Conservation (phyloP, 1,140 invertebrate genomes). For the Probaryconus sp. region DNA sequence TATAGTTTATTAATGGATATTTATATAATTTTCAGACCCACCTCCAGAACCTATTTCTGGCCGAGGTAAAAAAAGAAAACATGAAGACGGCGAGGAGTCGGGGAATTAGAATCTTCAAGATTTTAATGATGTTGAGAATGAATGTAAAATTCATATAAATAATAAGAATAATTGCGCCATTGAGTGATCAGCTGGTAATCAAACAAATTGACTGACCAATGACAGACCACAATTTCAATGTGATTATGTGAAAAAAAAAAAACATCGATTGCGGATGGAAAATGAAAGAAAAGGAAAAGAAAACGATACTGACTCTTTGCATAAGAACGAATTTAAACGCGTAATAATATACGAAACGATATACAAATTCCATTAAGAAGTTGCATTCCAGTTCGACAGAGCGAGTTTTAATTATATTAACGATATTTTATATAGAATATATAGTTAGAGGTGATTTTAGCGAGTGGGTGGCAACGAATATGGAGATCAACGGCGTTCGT, state of each 20-base stretch:
- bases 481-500: constrained; percentile 62
- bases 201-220: constrained; percentile 78
- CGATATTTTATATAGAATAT: constrained; percentile 79
- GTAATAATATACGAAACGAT: constrained; percentile 18
- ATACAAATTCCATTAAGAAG: constrained; percentile 69
- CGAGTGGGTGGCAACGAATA: constrained; percentile 68
- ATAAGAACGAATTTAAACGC: constrained; percentile 11
- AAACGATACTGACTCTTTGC: constrained; percentile 54
- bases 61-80: constrained; percentile 86
- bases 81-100: constrained; percentile 79
- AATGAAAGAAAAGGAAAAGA: constrained; percentile 43
- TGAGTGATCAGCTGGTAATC: constrained; percentile 77
- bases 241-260: constrained; percentile 70
- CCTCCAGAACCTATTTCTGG: constrained; percentile 72
- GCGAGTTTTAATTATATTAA: constrained; percentile 78
- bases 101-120: constrained; percentile 72
- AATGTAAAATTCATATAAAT: constrained; percentile 78
- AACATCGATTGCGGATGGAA: constrained; percentile 49
- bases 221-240: constrained; percentile 76
- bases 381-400: constrained; percentile 78
- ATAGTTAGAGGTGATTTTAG: constrained; percentile 78
- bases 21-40: constrained; percentile 70
- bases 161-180: constrained; percentile 76
- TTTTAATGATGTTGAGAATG: constrained; percentile 73
- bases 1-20: constrained; percentile 8